A percentile compares a stretch with the other conserved stretches of the same genome.
These are phyloP conservation scores for Hololepta plana DNA, from an alignment of 2,888 invertebrate genomes.

Conservation along the genomic window DNA sequence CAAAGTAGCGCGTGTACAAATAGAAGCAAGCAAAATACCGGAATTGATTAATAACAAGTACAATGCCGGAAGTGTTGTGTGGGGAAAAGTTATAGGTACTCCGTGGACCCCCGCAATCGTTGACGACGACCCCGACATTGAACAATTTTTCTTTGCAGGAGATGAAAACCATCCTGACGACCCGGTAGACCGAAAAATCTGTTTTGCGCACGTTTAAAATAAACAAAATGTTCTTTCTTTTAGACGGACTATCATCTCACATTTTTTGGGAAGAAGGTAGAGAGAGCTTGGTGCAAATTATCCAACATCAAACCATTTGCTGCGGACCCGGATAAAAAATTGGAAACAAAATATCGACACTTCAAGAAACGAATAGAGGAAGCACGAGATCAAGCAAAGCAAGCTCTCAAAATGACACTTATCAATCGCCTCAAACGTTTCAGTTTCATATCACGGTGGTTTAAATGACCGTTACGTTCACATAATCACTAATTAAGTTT, in stretches of 20 bases:
- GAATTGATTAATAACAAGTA: constrained; percentile 39
- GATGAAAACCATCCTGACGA: constrained; percentile 34
- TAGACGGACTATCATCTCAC: constrained; percentile 37
- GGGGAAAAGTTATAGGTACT: constrained; percentile 39
- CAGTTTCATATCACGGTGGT: constrained; percentile 30
- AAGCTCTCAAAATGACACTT: constrained; percentile 24
- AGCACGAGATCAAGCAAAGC: constrained; percentile 27
- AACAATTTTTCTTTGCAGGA: constrained; percentile 40
- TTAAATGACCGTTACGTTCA: too few relatives aligned
- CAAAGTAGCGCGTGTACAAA: constrained; percentile 29
- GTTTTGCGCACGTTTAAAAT: too few relatives aligned
- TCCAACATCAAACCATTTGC: constrained; percentile 25
- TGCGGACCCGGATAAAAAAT: constrained; percentile 9
- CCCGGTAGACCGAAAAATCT: constrained; percentile 33
- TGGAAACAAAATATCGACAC: constrained; percentile 22
- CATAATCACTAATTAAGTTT: too few relatives aligned
- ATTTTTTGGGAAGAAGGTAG: constrained; percentile 31
- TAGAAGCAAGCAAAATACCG: constrained; percentile 28
- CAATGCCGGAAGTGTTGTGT: constrained; percentile 46
- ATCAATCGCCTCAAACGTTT: constrained; percentile 26
- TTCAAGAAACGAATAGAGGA: constrained; percentile 20
- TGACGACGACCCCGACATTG: constrained; percentile 44
- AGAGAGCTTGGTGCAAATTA: constrained; percentile 30
- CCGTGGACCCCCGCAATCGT: constrained; percentile 62
- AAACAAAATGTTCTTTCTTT: too few relatives aligned